These are phyloP conservation scores for Nixonia krombeini DNA, from an alignment of 1,140 invertebrate species.

Conservation along the genomic window DNA sequence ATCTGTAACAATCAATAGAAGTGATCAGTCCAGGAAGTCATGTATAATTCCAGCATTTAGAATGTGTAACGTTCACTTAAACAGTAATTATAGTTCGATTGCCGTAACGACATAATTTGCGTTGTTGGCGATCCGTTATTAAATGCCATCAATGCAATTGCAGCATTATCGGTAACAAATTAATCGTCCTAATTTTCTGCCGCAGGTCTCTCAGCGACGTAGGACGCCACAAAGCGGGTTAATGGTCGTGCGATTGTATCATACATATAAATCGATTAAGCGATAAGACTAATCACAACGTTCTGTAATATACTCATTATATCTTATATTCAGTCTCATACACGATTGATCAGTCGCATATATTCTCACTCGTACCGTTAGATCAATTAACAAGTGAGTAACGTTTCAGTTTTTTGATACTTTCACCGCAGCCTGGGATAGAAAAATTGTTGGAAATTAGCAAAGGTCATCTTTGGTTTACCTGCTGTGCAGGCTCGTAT, in stretches of 20 bases:
- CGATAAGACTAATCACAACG: slow-evolving; percentile 56
- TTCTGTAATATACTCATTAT: slow-evolving; percentile 63
- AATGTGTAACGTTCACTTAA: no score
- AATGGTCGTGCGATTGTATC: slow-evolving; percentile 52
- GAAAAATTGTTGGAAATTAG: slow-evolving; percentile 30
- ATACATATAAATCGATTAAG: slow-evolving; percentile 60
- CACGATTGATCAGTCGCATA: slow-evolving; percentile 43
- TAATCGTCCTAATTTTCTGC: slow-evolving; percentile 1
- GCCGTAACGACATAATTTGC: no score
- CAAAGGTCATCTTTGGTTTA: slow-evolving; percentile 41
- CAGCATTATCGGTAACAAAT: no score
- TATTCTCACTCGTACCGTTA: slow-evolving; percentile 54
- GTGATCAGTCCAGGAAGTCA: no score
- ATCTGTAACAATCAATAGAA: no score
- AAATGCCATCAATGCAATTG: no score
- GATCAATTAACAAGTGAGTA: slow-evolving; percentile 38
- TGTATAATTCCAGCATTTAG: no score
- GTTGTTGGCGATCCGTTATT: no score
- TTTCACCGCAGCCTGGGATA: slow-evolving; percentile 13
- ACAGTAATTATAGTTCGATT: no score
- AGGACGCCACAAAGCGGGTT: slow-evolving; percentile 17
- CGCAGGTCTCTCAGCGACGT: slow-evolving; percentile 23
- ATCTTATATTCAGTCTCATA: slow-evolving; percentile 54
- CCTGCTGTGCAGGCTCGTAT: slow-evolving; percentile 42
- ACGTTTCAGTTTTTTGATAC: slow-evolving; percentile 40